These are phyloP conservation scores for Pelusios castaneus DNA, from an alignment of 2,113 vertebrate species.

Conservation along the genomic window DNA sequence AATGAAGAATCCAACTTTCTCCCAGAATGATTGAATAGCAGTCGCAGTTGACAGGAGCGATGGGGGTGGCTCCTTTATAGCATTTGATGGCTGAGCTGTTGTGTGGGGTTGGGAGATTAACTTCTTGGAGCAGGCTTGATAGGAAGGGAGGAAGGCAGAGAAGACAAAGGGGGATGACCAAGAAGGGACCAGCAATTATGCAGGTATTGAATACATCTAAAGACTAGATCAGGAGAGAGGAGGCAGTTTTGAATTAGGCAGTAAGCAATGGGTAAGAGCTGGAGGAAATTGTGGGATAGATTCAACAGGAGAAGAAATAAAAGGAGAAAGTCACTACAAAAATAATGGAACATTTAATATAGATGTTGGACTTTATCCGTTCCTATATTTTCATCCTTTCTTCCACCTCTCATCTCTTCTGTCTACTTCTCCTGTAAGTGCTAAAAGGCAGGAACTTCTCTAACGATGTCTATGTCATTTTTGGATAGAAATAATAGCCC, in stretches of 20 bases:
- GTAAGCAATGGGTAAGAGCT: constrained; percentile 7
- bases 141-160: background rate
- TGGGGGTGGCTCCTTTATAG: constrained; percentile 63
- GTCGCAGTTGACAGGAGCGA: constrained; percentile 32
- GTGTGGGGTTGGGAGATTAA: constrained; percentile 6
- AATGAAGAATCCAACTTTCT: constrained; percentile 65
- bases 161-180: constrained; percentile 14
- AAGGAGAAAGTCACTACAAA: constrained; percentile 62
- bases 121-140: constrained; percentile 40
- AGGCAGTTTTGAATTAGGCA: constrained; percentile 34
- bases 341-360: constrained; percentile 44
- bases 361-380: constrained; percentile 53
- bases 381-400: background rate
- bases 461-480: background rate
- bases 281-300: constrained; percentile 61
- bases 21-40: constrained; percentile 50
- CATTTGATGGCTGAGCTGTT: constrained; percentile 42
- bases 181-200: constrained; percentile 22
- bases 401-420: background rate
- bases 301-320: constrained; percentile 60
- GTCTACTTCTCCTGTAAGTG: background rate
- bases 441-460: background rate
- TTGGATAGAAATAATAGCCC: background rate
- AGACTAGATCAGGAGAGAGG: constrained; percentile 27
- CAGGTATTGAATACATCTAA: constrained; percentile 23